Conservation (phyloP, 2,888 invertebrate genomes). For the Drosophila austrosaltans region DNA sequence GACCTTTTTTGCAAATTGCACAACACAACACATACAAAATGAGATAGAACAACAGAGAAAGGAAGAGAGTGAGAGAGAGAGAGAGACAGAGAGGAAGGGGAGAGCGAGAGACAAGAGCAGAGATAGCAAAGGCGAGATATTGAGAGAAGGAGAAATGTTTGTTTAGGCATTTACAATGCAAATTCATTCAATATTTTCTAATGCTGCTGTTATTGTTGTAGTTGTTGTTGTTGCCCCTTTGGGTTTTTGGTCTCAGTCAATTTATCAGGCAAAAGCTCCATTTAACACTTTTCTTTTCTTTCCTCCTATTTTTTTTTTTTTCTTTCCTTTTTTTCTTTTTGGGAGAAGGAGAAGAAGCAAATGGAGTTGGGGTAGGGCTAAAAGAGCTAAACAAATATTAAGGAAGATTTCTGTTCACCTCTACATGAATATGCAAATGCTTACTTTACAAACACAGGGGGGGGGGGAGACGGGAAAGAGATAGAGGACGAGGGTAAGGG, state of each 20-base stretch:
- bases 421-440: constrained; percentile 46
- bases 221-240: not conserved
- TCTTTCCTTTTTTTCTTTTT: not conserved
- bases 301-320: constrained; percentile 10
- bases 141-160: constrained; percentile 49
- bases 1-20: constrained; percentile 63
- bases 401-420: constrained; percentile 33
- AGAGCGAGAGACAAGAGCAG: not conserved
- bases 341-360: not conserved
- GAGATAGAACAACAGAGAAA: not conserved
- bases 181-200: constrained; percentile 64
- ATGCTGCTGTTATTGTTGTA: constrained; percentile 25
- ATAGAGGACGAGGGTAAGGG: not conserved
- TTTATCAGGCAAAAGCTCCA: constrained; percentile 68
- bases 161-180: constrained; percentile 76
- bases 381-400: constrained; percentile 47
- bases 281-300: constrained; percentile 70
- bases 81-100: not conserved
- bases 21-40: constrained; percentile 21
- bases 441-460: not conserved
- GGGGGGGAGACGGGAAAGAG: not conserved
- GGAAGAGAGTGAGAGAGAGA: not conserved
- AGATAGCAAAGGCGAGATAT: not conserved
- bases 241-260: constrained; percentile 58
- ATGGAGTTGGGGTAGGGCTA: constrained; percentile 2